These are phyloP conservation scores for Drosophila mayri DNA, from an alignment of 1,140 invertebrate species.

Conservation along the genomic window DNA sequence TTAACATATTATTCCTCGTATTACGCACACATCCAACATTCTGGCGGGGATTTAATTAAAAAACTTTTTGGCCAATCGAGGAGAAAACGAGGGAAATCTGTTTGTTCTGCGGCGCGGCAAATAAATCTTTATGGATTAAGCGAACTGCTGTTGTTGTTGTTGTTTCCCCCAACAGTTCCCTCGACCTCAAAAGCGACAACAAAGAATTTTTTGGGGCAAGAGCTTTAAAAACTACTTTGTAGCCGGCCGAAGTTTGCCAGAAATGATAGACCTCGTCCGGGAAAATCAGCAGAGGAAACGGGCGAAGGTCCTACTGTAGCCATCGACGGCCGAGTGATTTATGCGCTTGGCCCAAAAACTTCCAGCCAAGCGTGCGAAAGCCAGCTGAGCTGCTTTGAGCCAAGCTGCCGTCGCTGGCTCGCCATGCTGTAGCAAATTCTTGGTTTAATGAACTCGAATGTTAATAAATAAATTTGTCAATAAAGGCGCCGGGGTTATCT, in stretches of 20 bases:
- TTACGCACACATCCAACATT: constrained; percentile 18
- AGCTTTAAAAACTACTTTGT: constrained; percentile 75
- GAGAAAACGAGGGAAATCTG: constrained; percentile 51
- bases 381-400: constrained; percentile 31
- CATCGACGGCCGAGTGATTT: constrained; percentile 68
- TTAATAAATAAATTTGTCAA: constrained; percentile 84
- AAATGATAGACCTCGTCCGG: constrained; percentile 32
- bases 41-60: constrained; percentile 68
- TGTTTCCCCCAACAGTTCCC: constrained; percentile 6
- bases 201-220: constrained; percentile 27
- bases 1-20: constrained; percentile 38
- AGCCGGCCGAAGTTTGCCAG: constrained; percentile 37
- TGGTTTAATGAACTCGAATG: constrained; percentile 82
- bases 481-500: constrained; percentile 44
- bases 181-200: constrained; percentile 1
- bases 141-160: constrained; percentile 51
- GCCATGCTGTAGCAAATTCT: constrained; percentile 39
- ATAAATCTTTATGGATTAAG: constrained; percentile 82
- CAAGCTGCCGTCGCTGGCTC: constrained; percentile 9
- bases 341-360: constrained; percentile 46
- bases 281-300: background rate
- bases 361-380: constrained; percentile 63
- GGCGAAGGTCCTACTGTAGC: background rate
- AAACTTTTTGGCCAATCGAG: constrained; percentile 58
- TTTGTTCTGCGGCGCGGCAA: constrained; percentile 50